Percentiles rank a stretch among this genome's conserved stretches.
Conservation (phyloP, 2,888 invertebrate species). For the Rhimphoctona megacephalus region DNA sequence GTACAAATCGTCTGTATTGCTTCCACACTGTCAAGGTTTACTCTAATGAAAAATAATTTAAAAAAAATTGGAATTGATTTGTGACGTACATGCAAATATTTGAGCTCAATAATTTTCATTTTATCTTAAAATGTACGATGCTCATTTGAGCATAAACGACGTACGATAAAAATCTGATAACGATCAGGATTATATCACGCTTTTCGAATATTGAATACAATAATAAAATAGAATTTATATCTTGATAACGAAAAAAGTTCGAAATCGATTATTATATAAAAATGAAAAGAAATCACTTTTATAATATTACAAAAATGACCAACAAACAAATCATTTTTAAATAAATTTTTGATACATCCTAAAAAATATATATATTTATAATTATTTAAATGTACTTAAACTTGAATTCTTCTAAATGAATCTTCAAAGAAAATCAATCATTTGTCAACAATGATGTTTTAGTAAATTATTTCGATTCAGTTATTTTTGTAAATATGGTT, state of each 20-base stretch:
- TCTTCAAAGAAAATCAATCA: too few species aligned
- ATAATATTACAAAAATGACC: not conserved
- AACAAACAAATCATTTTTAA: not conserved
- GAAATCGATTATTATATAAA: not conserved
- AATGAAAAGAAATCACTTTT: not conserved
- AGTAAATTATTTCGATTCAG: not conserved
- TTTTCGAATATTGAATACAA: not conserved
- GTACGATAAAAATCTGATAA: slow-evolving; percentile 11
- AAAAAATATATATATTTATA: not conserved
- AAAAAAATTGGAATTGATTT: not conserved
- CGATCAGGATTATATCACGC: not conserved
- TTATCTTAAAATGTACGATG: not conserved
- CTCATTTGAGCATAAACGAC: not conserved
- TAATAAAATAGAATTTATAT: not conserved
- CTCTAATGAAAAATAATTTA: not conserved
- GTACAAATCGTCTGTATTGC: not conserved
- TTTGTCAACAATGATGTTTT: not conserved
- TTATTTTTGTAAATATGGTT: not conserved
- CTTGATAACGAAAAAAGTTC: not conserved
- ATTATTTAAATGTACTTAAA: slow-evolving; percentile 4
- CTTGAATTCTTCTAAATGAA: not conserved
- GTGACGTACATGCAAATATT: not conserved
- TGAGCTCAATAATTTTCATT: not conserved
- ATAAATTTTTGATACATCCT: not conserved
- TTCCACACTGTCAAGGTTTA: not conserved